Base-by-base conservation (phyloP, 2,888 invertebrate species). In the Fragum sueziense region DNA sequence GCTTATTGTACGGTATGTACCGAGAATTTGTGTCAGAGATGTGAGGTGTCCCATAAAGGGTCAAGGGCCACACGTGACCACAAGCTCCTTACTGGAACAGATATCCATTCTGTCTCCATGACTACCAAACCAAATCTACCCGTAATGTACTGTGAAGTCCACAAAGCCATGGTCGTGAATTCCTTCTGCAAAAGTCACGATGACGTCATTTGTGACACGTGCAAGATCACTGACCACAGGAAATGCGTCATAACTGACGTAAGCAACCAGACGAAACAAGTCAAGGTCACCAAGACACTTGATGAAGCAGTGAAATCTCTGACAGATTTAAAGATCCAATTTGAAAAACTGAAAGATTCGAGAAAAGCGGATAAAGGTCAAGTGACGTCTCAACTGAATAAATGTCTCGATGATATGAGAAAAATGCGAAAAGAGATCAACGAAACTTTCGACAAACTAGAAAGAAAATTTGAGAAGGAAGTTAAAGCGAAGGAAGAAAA, bases 1-100 rank as follows among this genome's bases (percentile, higher is more conserved):
- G n/a, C 61, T n/a, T 61, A 31, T 33, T 61, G 61, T 33, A 33
- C 61, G 31, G 61, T 61, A 29, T 61, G 61, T 33, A n/a, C 31
- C 20, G 61, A 61, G n/a, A 31, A 61, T 61, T n/a, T 61, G 33
- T 61, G 61, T 20, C 31, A 29, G 33, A 3, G 7, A 27, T 61
- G 61, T 31, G 61, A 61, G 20, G 31, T 31, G n/a, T 3, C 61
- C 1, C 61, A 61, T 27, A 61, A 61, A 61, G 61, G 61, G 33
- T 61, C 33, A 61, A 33, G 27, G 33, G 11, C 7, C 4, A 9
- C 33, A 6, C n/a, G 61, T 9, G 31, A 31, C 14, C 31, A 61
- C 20, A 61, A 61, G 20, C 2, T 61, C 14, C 61, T 61, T n/a
- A 61, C 33, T 14, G 61, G 33, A 9, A 33, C 14, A 33, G 61